A percentile compares a stretch with the other conserved stretches of the same genome.
Conservation (phyloP, 2,113 vertebrate species). For the Myodes glareolus region DNA sequence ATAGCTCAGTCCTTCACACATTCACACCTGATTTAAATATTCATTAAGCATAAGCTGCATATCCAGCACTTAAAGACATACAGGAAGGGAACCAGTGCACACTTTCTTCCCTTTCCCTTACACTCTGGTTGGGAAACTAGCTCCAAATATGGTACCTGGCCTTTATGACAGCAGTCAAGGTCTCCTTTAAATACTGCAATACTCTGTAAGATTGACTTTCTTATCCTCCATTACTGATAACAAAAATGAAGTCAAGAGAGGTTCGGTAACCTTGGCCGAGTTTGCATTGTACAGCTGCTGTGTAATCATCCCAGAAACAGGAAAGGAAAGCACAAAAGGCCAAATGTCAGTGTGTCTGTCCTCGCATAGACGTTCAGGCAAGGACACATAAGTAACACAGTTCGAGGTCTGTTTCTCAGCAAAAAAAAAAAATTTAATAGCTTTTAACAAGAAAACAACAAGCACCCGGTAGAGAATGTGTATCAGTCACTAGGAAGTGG, state of each 20-base stretch:
- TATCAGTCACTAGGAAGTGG: neutral
- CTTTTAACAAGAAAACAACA: neutral
- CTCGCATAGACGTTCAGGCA: neutral
- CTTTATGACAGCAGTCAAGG: neutral
- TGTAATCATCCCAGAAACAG: neutral
- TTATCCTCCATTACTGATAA: neutral
- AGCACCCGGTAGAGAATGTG: neutral
- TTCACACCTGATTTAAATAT: slow-evolving; percentile 45
- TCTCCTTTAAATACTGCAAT: neutral
- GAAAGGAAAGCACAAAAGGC: neutral
- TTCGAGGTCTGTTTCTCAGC: neutral
- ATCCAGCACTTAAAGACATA: neutral
- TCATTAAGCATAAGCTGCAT: neutral
- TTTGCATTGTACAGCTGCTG: neutral
- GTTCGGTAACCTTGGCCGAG: neutral
- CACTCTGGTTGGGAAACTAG: neutral
- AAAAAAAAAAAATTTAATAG: too few species aligned
- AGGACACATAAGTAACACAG: neutral
- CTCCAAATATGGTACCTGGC: neutral
- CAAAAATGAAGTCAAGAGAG: neutral
- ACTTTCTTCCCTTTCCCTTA: neutral
- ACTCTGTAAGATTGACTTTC: neutral
- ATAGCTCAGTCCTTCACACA: slow-evolving; percentile 29
- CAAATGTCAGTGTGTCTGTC: neutral
- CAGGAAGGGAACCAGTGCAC: neutral